These are phyloP conservation scores for Colinus virginianus DNA, from an alignment of 2,113 vertebrate genomes.

Conservation along the genomic window DNA sequence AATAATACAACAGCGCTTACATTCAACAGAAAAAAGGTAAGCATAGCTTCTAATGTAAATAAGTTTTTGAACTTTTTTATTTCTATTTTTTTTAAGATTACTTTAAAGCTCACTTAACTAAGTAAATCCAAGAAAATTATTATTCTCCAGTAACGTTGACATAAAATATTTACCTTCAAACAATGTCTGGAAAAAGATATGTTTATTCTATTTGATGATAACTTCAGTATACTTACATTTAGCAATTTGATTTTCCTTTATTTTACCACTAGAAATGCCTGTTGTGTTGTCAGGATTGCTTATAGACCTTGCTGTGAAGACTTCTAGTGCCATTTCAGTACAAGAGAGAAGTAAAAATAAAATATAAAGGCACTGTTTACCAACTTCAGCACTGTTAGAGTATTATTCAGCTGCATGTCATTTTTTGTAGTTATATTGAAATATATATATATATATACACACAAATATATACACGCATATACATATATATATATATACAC, in stretches of 20 bases:
- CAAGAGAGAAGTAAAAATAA: neutral
- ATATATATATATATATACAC: too few relatives aligned
- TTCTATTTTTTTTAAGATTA: neutral
- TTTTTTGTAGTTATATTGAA: too few relatives aligned
- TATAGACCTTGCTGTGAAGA: neutral
- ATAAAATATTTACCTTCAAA: neutral
- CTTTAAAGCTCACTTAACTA: neutral
- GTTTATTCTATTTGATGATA: neutral
- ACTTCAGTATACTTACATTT: neutral
- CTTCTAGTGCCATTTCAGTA: neutral
- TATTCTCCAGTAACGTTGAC: neutral
- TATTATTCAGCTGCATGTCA: neutral
- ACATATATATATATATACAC: neutral
- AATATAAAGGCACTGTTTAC: neutral
- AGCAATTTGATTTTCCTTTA: neutral
- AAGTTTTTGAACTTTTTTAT: neutral
- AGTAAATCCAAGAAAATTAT: neutral
- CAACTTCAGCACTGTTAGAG: neutral
- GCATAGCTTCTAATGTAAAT: neutral
- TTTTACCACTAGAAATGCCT: neutral
- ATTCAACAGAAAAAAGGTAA: neutral
- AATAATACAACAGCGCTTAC: neutral
- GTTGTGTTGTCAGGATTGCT: neutral
- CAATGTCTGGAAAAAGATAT: neutral
- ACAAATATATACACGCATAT: too few relatives aligned